Evolutionary conservation across 2,888 invertebrate species (phyloP).

Genomic region (Pelosia muscerda): DNA sequence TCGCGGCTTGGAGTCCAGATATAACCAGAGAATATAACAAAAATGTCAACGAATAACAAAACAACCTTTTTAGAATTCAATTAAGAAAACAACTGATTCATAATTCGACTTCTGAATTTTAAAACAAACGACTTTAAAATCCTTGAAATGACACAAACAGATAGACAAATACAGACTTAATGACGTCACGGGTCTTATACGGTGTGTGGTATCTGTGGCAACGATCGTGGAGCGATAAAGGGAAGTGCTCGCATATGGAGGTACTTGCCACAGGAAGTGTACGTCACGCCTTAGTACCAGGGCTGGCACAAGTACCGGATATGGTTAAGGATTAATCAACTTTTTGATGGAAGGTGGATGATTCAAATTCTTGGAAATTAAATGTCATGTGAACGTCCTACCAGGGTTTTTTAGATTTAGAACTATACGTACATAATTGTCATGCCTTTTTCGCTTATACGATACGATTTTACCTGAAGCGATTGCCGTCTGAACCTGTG

Average conservation of each 20-base stretch:
- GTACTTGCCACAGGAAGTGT: slow-evolving; percentile 46
- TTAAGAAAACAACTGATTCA: not conserved
- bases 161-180: slow-evolving; percentile 16
- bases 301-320: slow-evolving; percentile 32
- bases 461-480: too few relatives aligned
- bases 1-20: too few relatives aligned
- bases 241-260: slow-evolving; percentile 32
- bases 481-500: too few relatives aligned
- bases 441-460: too few relatives aligned
- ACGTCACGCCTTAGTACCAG: slow-evolving; percentile 41
- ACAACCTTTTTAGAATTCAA: too few relatives aligned
- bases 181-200: slow-evolving; percentile 27
- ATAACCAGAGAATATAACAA: too few relatives aligned
- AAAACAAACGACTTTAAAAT: slow-evolving; percentile 13
- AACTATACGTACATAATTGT: too few relatives aligned
- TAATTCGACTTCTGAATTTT: not conserved
- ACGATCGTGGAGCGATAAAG: slow-evolving; percentile 43
- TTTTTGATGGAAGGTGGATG: not conserved
- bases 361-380: not conserved
- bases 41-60: too few relatives aligned
- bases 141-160: slow-evolving; percentile 16
- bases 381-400: not conserved
- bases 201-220: slow-evolving; percentile 33
- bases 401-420: too few relatives aligned
- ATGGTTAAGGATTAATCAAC: not conserved